Percentiles rank a stretch among this genome's conserved stretches.
Evolutionary conservation across 2,113 vertebrate genomes (phyloP).

Genomic region (Mesembrinibis cayennensis): DNA sequence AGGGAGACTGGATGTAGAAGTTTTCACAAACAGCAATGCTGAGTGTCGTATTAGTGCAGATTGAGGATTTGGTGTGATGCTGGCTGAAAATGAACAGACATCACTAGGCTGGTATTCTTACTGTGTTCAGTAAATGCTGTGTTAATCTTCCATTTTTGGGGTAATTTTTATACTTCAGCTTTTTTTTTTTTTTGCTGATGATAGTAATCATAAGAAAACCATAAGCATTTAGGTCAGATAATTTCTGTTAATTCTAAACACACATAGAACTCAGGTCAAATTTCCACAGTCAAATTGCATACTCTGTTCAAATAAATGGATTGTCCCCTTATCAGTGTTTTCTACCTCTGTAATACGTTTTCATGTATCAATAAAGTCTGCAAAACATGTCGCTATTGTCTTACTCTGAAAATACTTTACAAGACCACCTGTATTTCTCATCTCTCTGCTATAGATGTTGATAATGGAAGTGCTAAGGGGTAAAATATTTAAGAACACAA

Average conservation of each 20-base stretch:
- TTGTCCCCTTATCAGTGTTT: background rate
- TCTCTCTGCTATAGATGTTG: background rate
- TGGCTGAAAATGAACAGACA: background rate
- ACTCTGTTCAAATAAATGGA: background rate
- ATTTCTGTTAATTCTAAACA: background rate
- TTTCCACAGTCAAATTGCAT: background rate
- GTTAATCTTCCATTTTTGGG: background rate
- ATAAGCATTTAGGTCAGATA: accelerated
- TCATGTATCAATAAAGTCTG: background rate
- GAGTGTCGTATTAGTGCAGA: background rate
- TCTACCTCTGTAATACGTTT: background rate
- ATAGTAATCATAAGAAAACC: background rate
- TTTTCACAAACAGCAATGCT: accelerated
- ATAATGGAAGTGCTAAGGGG: background rate
- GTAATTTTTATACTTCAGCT: background rate
- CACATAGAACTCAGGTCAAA: background rate
- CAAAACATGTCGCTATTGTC: background rate
- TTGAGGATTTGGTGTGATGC: background rate
- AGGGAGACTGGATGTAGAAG: background rate
- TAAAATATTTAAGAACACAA: background rate
- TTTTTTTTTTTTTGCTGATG: background rate
- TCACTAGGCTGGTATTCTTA: too few relatives aligned
- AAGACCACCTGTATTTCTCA: background rate
- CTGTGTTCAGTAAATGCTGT: background rate
- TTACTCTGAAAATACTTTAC: background rate